Percentiles rank a stretch among this genome's conserved stretches.
Evolutionary conservation across 2,888 invertebrate genomes (phyloP).

Genomic region (Sericinus montela): DNA sequence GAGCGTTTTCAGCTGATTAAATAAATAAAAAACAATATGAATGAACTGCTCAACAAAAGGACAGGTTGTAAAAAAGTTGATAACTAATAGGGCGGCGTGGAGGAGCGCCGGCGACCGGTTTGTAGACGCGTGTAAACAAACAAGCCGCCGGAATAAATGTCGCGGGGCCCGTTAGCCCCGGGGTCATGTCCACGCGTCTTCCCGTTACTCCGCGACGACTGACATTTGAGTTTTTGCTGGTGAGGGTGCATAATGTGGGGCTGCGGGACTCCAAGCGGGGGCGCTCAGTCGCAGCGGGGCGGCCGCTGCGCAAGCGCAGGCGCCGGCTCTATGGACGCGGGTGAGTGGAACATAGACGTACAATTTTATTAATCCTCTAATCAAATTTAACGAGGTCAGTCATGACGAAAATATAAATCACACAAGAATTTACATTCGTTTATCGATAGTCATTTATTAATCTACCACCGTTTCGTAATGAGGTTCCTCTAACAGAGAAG

Average conservation of each 20-base stretch:
- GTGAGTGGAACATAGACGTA: background rate
- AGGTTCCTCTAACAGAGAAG: no score
- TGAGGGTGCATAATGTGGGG: background rate
- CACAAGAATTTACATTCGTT: no score
- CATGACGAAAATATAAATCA: no score
- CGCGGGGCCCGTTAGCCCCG: conserved; percentile 29
- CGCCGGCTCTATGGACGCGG: background rate
- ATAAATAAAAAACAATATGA: background rate
- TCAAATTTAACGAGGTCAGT: no score
- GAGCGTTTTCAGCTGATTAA: background rate
- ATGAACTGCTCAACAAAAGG: background rate
- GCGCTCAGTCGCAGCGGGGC: background rate
- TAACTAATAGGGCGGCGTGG: background rate
- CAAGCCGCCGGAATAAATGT: conserved; percentile 25
- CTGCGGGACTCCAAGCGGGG: background rate
- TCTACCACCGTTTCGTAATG: no score
- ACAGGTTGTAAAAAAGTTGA: background rate
- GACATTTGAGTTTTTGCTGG: background rate
- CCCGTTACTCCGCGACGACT: conserved; percentile 11
- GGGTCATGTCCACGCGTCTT: conserved; percentile 17
- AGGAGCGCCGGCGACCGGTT: background rate
- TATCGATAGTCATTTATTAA: no score
- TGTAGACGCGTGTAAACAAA: conserved; percentile 8
- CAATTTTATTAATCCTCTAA: no score
- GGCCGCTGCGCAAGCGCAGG: background rate